These are phyloP conservation scores for Cremastobaeus sp. DNA, from an alignment of 2,888 invertebrate genomes.

Conservation along the genomic window DNA sequence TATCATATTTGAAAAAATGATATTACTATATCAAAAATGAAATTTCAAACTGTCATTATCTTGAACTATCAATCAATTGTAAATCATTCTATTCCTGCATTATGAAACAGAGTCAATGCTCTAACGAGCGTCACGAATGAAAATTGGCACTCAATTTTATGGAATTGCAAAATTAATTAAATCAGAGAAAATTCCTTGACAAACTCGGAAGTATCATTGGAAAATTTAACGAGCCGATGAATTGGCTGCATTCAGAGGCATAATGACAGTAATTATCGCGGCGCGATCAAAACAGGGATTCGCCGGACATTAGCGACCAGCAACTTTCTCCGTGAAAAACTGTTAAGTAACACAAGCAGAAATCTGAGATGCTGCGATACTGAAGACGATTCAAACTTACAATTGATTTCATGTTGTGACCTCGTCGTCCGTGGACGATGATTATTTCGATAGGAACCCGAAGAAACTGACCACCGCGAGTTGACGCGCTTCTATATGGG, in stretches of 20 bases:
- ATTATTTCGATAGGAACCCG: conserved; percentile 68
- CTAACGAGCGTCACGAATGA: no score
- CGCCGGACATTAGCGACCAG: no score
- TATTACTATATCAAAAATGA: no score
- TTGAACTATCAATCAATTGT: no score
- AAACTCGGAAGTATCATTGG: conserved; percentile 22
- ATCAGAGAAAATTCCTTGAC: conserved; percentile 12
- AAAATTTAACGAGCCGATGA: conserved; percentile 31
- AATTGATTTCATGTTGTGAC: conserved; percentile 70
- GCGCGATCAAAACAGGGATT: no score
- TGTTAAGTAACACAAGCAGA: no score
- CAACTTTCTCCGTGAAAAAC: conserved; percentile 37
- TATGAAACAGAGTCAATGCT: no score
- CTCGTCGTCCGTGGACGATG: conserved; percentile 57
- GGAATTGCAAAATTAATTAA: not conserved
- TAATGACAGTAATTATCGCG: conserved; percentile 26
- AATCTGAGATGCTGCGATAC: not conserved
- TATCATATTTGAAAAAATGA: no score
- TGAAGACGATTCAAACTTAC: conserved; percentile 66
- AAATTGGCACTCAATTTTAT: not conserved
- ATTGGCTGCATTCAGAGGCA: not conserved
- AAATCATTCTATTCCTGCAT: no score
- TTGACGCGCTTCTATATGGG: conserved; percentile 76
- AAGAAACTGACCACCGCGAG: conserved; percentile 71
- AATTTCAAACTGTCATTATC: no score